Evolutionary conservation across 2,113 vertebrate species (phyloP).

Genomic region (Erpornis zantholeuca): DNA sequence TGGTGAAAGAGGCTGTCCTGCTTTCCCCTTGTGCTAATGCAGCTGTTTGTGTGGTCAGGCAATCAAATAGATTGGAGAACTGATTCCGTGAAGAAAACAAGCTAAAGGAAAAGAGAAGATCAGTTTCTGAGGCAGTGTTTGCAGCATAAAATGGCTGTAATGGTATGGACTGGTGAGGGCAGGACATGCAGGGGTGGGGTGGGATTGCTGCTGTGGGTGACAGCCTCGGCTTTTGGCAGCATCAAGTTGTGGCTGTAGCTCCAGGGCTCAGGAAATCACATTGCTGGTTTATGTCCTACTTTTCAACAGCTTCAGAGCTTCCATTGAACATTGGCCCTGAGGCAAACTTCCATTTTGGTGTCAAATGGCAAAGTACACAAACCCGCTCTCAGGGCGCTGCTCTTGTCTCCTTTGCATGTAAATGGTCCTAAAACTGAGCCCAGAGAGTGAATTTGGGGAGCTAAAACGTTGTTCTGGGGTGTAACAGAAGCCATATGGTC

Average conservation of each 20-base stretch:
- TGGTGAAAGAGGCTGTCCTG: not conserved
- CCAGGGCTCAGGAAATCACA: not conserved
- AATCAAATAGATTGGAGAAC: not conserved
- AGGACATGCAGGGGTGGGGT: not conserved
- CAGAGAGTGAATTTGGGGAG: not conserved
- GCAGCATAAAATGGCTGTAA: not conserved
- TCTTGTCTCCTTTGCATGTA: not conserved
- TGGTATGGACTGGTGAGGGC: not conserved
- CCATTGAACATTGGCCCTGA: not conserved
- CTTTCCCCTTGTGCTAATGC: not conserved
- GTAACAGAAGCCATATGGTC: not conserved
- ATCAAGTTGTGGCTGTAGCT: not conserved
- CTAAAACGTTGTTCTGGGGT: not conserved
- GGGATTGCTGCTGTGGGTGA: not conserved
- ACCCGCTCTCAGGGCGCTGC: fast-evolving
- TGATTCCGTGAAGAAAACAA: not conserved
- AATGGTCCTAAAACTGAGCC: not conserved
- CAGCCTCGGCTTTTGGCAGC: not conserved
- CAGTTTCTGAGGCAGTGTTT: not conserved
- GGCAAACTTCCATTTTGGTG: slow-evolving; percentile 36
- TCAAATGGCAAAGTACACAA: not conserved
- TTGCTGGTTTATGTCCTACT: slow-evolving; percentile 45
- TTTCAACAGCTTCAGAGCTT: slow-evolving; percentile 3
- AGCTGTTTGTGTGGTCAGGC: not conserved
- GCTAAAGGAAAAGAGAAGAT: not conserved